Base-by-base conservation (phyloP, 2,797 vertebrate species). In the Catharus ustulatus region DNA sequence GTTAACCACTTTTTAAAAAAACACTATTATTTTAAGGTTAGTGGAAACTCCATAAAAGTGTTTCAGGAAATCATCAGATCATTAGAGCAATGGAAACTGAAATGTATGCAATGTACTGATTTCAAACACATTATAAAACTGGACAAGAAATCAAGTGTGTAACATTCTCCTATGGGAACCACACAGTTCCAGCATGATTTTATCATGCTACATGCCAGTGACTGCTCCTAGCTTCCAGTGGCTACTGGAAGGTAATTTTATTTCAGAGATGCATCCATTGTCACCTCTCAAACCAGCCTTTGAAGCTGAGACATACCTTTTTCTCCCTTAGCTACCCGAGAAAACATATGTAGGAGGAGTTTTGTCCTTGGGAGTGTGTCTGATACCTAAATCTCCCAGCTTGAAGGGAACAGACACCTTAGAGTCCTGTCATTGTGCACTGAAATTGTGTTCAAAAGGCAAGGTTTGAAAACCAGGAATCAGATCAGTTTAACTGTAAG, bases 61-160 rank as follows among this genome's bases (percentile, higher is more conserved):
- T 76, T 89, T 93, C 81, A 89, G 67, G 67, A 90, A 96, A 75
- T 62, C 6, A 2, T 64, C 77, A 92, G 63, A 21, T 89, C 87
- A 34, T 95, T 87, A 76, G 38, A 71, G 74, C 42, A 80, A 34
- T 83, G 92, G 95, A 96, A 96, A 94, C 72, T 36, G 69, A 94
- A 89, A 87, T 61, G 38, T 66, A 67, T 89, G 78, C 87, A 89
- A 38, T 34, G 42, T 66, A 49, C 48, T 61, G 38, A 38, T 83
- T 84, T 83, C 55, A 89, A 87, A 59, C 27, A 83, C 46, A 15
- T 84, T 76, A 38, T 71, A 71, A 94, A 93, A 54, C 55, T 15
- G n/a, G 81, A 29, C 49, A 71, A 73, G 71, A 82, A 55, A 76
- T 62, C 78, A 59, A 79, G 45, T 15, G 22, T 77, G 58, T 42